phyloP scores from a whole-genome alignment of 2,113 vertebrate genomes.

The Rhinoderma darwinii region DNA sequence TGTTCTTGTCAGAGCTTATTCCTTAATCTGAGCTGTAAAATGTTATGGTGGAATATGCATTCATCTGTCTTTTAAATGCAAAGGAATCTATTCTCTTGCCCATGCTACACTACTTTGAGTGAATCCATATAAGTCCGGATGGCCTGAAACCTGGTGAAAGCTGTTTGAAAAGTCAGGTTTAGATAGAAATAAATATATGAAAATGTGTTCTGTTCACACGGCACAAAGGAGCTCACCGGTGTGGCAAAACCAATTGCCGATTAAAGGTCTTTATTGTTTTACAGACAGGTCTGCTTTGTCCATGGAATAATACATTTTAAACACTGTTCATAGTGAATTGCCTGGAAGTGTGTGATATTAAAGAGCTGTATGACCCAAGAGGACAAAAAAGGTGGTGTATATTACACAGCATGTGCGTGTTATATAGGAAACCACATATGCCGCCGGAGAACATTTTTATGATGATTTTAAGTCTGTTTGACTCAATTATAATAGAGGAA shows the following conservation, averaged over 20 bases:
- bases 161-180: conserved; percentile 58
- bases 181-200: conserved; percentile 58
- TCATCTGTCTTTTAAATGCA: conserved; percentile 57
- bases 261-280: conserved; percentile 46
- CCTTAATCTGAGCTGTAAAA: conserved; percentile 60
- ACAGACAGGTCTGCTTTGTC: conserved; percentile 47
- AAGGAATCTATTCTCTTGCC: conserved; percentile 44
- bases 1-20: background rate
- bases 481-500: background rate
- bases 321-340: conserved; percentile 13
- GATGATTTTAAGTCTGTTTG: background rate
- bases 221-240: conserved; percentile 44
- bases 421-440: background rate
- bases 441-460: background rate
- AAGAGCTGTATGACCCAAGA: conserved; percentile 12
- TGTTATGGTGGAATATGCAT: conserved; percentile 47
- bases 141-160: conserved; percentile 55
- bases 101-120: conserved; percentile 47
- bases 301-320: conserved; percentile 15
- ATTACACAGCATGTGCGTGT: background rate
- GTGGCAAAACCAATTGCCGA: conserved; percentile 56
- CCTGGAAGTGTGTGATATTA: conserved; percentile 23
- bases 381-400: background rate
- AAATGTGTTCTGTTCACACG: conserved; percentile 59
- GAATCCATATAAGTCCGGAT: conserved; percentile 53